Evolutionary conservation across 2,888 invertebrate species (phyloP), one percentile per base, ranked within the genome.

Genomic region (Megalurothrips usitatus): DNA sequence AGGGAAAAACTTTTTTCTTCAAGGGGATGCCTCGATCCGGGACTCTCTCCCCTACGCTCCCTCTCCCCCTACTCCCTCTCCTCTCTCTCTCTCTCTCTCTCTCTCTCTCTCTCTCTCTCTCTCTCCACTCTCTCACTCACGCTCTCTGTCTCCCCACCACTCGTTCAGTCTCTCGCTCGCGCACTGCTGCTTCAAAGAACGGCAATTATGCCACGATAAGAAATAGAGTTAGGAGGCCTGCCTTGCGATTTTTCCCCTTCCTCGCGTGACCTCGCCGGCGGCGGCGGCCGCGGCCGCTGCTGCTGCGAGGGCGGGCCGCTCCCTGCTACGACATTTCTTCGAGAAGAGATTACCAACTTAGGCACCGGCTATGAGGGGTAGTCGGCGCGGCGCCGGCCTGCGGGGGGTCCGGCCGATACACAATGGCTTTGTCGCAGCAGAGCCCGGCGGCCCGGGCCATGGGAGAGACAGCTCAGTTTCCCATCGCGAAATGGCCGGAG

Each of bases 331-430:
- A n/a, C n/a, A 26, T 52, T 80, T 80, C 19, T 80, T 80, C 3
- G 48, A 81, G 79, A 78, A 81, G 79, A 63, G 49, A 49, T 43
- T 75, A 79, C n/a, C 52, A 3, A 12, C 78, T 34, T 58, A 48
- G 11, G 6, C 12, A 49, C 43, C 8, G 80, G 43, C 58, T 43
- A 63, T 58, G 58, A 28, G 58, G 68, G 47, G 23, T n/a, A 68
- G 63, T 63, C 43, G 9, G 47, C 80, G 19, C 6, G 0, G n/a
- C 47, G 14, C 23, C 23, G 28, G 17, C n/a, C 79, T 68, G 80
- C 34, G 75, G 78, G n/a, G 75, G 80, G 47, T 80, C 78, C 80
- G 80, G 80, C 68, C 79, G 82, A 79, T 63, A 81, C 47, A 79
- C 47, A 79, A 82, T 80, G 82, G 80, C 34, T 43, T 43, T 43